Evolutionary conservation across 2,113 vertebrate genomes (phyloP).

Genomic region (Ceratotherium simum): DNA sequence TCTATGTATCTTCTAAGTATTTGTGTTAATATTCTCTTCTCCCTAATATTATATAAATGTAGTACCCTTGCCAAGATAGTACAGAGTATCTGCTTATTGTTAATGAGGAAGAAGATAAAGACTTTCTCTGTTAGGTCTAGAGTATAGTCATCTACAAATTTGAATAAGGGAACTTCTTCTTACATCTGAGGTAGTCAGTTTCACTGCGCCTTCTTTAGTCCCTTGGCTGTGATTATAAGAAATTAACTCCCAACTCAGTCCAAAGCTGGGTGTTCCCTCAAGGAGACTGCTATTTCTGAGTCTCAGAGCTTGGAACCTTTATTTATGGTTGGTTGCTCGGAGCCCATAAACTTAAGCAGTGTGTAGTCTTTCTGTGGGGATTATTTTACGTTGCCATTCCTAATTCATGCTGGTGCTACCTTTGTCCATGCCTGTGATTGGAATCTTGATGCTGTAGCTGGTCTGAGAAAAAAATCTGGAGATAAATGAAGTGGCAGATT

Average conservation of each 20-base stretch:
- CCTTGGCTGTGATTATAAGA: neutral
- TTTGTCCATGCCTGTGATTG: conserved; percentile 92
- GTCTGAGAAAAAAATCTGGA: conserved; percentile 87
- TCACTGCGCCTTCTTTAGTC: neutral
- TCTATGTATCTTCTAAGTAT: neutral
- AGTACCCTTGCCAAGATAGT: neutral
- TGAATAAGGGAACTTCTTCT: neutral
- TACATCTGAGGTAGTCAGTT: neutral
- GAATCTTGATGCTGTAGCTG: conserved; percentile 89
- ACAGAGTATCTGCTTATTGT: conserved; percentile 20
- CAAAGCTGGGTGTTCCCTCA: neutral
- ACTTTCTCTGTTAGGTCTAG: neutral
- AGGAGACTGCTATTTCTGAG: neutral
- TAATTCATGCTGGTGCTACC: conserved; percentile 88
- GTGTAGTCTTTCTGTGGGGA: conserved; percentile 82
- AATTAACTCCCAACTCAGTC: neutral
- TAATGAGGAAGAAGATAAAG: neutral
- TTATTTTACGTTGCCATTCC: conserved; percentile 94
- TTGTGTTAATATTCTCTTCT: neutral
- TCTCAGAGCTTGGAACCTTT: conserved; percentile 5
- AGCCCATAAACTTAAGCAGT: neutral
- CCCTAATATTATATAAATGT: neutral
- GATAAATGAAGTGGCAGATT: conserved; percentile 88
- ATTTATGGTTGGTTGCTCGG: neutral
- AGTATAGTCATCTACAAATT: neutral